These are phyloP conservation scores for Turritopsis dohrnii DNA, from an alignment of 30 jellyfish, hydroid and myxozoan species.

Conservation along the genomic window DNA sequence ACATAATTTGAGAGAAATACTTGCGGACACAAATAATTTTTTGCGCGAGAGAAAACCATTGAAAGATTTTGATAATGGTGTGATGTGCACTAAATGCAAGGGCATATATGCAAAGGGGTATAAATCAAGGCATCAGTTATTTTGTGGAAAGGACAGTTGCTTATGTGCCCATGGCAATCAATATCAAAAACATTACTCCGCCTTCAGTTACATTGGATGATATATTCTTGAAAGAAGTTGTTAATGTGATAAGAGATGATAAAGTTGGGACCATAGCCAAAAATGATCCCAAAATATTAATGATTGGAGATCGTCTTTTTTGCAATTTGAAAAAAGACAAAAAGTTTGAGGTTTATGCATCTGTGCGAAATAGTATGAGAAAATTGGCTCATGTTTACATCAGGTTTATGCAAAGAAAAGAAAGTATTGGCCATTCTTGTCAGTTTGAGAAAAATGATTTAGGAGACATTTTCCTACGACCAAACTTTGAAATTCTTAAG, in stretches of 20 bases:
- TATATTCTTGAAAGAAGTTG: not conserved
- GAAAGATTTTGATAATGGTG: not conserved
- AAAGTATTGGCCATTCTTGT: not conserved
- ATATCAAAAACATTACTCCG: not conserved
- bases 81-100: not conserved
- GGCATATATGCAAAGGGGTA: not conserved
- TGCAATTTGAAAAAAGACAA: not conserved
- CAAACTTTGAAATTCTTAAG: not conserved
- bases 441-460: not conserved
- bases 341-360: not conserved
- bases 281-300: not conserved
- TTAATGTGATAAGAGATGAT: not conserved
- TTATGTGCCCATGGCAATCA: not conserved
- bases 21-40: not conserved
- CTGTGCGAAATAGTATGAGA: conserved; percentile 2
- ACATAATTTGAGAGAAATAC: conserved; percentile 2
- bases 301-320: conserved; percentile 2
- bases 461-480: conserved; percentile 2
- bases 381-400: conserved; percentile 1
- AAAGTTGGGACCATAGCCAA: not conserved
- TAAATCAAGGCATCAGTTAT: not conserved
- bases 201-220: not conserved
- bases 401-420: conserved; percentile 3
- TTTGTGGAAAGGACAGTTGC: not conserved
- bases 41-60: conserved; percentile 3